Evolutionary conservation across 2,797 vertebrate genomes (phyloP).

Genomic region (Argentina silus): DNA sequence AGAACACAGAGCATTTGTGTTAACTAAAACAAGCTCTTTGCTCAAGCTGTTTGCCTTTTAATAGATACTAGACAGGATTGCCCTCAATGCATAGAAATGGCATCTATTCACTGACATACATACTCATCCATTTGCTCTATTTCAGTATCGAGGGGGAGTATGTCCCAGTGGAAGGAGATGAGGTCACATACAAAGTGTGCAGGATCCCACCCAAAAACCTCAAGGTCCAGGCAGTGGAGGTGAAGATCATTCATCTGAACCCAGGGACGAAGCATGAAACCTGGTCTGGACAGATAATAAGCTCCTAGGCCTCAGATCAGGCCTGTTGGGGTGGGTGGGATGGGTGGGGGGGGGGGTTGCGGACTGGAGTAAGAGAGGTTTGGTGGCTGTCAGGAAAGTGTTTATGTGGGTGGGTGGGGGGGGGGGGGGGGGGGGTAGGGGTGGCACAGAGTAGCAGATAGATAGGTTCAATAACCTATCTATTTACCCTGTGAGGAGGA

Average conservation of each 20-base stretch:
- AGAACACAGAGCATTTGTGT: too few species aligned
- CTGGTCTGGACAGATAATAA: conserved; percentile 96
- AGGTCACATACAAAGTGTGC: conserved; percentile 95
- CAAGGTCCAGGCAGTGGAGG: conserved; percentile 98
- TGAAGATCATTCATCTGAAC: conserved; percentile 93
- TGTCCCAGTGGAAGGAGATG: conserved; percentile 94
- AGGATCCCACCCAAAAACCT: conserved; percentile 95
- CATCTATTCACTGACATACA: background rate
- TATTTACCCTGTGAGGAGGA: background rate
- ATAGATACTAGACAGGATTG: too few species aligned
- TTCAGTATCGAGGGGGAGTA: conserved; percentile 96
- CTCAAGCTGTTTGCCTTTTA: too few species aligned
- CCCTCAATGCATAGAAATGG: too few species aligned
- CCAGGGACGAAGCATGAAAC: conserved; percentile 96
- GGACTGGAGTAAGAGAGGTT: background rate
- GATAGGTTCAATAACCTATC: background rate
- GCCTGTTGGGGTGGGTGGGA: conserved; percentile 20
- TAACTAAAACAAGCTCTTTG: too few species aligned
- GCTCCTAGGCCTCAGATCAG: conserved; percentile 79
- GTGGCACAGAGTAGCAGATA: background rate
- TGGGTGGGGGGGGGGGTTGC: background rate
- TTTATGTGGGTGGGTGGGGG: background rate
- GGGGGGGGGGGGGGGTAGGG: background rate
- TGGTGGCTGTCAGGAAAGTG: too few species aligned
- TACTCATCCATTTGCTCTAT: conserved; percentile 7